Conservation (phyloP, 2,888 invertebrate genomes). For the Tinea trinotella region DNA sequence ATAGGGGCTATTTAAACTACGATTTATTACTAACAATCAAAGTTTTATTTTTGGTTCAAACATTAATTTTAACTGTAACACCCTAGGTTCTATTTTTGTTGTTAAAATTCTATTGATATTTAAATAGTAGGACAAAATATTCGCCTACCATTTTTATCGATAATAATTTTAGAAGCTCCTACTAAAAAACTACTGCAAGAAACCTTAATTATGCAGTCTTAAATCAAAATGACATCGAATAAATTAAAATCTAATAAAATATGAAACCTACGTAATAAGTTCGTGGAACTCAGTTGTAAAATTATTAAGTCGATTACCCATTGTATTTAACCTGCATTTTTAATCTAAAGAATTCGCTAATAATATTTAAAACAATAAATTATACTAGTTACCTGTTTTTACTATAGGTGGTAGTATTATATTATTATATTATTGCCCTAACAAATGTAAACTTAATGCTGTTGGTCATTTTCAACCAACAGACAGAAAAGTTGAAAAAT, state of each 20-base stretch:
- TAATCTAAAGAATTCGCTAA: no score
- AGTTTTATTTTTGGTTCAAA: neutral
- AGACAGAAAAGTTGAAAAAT: no score
- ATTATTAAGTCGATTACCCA: neutral
- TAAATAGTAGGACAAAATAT: neutral
- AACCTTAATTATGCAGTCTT: neutral
- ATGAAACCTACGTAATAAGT: constrained; percentile 2
- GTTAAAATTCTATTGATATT: neutral
- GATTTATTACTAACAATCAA: neutral
- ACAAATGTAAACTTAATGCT: no score
- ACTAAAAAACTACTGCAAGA: neutral
- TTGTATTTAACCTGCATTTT: neutral
- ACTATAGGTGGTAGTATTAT: no score
- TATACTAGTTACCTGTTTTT: no score
- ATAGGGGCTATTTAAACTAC: no score
- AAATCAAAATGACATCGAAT: constrained; percentile 6
- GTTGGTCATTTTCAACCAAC: no score
- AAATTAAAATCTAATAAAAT: constrained; percentile 9
- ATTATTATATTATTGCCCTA: no score
- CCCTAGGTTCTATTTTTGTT: neutral
- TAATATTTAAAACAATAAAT: no score
- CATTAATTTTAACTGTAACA: no score
- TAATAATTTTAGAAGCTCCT: neutral
- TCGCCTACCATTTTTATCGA: neutral
- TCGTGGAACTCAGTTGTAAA: constrained; percentile 7